Evolutionary conservation across 2,888 invertebrate species (phyloP).

Genomic region (Pecten maximus): DNA sequence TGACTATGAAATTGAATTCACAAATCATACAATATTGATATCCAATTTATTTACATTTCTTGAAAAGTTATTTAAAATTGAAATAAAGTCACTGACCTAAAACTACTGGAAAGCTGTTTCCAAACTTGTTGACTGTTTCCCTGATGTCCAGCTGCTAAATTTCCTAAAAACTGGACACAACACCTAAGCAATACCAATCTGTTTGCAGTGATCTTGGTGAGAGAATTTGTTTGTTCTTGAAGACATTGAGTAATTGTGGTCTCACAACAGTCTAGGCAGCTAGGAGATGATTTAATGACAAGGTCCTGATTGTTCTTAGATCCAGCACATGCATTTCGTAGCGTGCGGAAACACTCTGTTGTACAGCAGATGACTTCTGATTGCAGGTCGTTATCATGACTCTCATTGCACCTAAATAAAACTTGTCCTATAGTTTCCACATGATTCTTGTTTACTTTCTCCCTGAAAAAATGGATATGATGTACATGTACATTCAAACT

Average conservation of each 20-base stretch:
- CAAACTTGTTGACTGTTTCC: slow-evolving; percentile 64
- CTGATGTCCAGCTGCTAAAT: slow-evolving; percentile 62
- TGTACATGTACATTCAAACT: too few relatives aligned
- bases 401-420: background rate
- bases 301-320: slow-evolving; percentile 59
- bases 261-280: background rate
- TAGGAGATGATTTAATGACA: background rate
- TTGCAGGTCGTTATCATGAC: background rate
- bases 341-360: slow-evolving; percentile 62
- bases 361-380: slow-evolving; percentile 50
- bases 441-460: slow-evolving; percentile 7
- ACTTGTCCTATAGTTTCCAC: background rate
- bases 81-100: slow-evolving; percentile 60
- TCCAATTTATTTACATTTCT: too few relatives aligned
- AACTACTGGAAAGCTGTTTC: slow-evolving; percentile 53
- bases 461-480: slow-evolving; percentile 49
- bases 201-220: slow-evolving; percentile 40
- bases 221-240: background rate
- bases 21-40: too few relatives aligned
- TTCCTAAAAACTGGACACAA: slow-evolving; percentile 71
- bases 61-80: too few relatives aligned
- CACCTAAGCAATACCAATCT: slow-evolving; percentile 61
- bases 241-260: background rate
- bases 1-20: too few relatives aligned
- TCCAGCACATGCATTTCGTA: slow-evolving; percentile 67